Conservation (phyloP, 1,140 invertebrate genomes). For the Orchestia grillus region DNA sequence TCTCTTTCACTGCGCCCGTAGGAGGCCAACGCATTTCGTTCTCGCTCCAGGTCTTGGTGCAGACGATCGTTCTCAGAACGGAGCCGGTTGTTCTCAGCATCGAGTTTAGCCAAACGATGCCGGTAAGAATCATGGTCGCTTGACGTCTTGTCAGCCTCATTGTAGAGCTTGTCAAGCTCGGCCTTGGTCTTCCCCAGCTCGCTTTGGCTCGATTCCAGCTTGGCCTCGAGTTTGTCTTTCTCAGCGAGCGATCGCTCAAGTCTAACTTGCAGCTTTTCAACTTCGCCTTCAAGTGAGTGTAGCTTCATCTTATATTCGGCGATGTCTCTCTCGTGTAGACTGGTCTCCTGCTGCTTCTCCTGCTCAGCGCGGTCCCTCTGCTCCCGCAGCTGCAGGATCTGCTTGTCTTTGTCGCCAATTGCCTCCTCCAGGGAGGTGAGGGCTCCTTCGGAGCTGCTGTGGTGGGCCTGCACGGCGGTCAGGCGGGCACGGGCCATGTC, state of each 20-base stretch:
- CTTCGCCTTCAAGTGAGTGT: constrained; percentile 74
- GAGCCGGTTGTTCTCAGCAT: constrained; percentile 88
- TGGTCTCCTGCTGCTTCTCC: constrained; percentile 93
- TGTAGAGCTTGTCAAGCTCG: constrained; percentile 90
- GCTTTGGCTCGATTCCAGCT: constrained; percentile 91
- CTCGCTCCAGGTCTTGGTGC: constrained; percentile 84
- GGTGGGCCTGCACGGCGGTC: constrained; percentile 86
- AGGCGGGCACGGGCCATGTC: constrained; percentile 89
- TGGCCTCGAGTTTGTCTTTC: constrained; percentile 90
- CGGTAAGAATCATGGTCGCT: constrained; percentile 91
- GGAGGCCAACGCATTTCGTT: constrained; percentile 74
- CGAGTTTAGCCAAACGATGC: constrained; percentile 85
- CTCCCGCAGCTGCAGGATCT: constrained; percentile 91
- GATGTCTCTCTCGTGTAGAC: constrained; percentile 92
- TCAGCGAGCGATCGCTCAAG: constrained; percentile 88
- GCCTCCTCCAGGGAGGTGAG: constrained; percentile 94
- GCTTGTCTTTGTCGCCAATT: constrained; percentile 96
- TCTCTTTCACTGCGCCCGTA: constrained; percentile 75
- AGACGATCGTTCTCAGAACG: constrained; percentile 74
- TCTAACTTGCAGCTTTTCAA: constrained; percentile 89
- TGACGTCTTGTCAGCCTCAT: constrained; percentile 87
- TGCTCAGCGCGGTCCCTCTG: constrained; percentile 95
- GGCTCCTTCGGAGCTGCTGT: constrained; percentile 91
- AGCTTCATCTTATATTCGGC: constrained; percentile 95
- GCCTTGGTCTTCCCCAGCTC: constrained; percentile 94